Evolutionary conservation across 2,888 invertebrate species (phyloP).

Genomic region (Phaedon cochleariae): DNA sequence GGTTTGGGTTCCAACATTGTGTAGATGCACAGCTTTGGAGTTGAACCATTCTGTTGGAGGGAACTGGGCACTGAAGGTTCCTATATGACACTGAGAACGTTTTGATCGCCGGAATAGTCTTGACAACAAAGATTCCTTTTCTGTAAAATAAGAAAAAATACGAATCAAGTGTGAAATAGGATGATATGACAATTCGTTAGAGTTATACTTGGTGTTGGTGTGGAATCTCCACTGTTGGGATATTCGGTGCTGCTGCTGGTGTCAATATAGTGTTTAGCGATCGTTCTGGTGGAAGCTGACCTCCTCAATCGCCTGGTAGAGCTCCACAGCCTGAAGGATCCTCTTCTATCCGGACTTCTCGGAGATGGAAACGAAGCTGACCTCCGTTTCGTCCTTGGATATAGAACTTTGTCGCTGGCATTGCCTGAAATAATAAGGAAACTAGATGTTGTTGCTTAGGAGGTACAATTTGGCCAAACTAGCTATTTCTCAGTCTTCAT

Average conservation of each 20-base stretch:
- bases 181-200: background rate
- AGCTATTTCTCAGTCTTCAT: background rate
- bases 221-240: conserved; percentile 70
- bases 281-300: conserved; percentile 69
- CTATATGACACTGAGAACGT: conserved; percentile 75
- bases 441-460: too few relatives aligned
- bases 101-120: conserved; percentile 84
- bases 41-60: conserved; percentile 95
- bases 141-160: conserved; percentile 64
- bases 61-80: conserved; percentile 90
- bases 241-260: conserved; percentile 81
- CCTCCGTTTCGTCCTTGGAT: conserved; percentile 77
- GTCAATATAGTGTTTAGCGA: conserved; percentile 61
- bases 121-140: conserved; percentile 87
- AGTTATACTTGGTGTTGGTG: conserved; percentile 74
- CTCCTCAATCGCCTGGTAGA: conserved; percentile 74
- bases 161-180: background rate
- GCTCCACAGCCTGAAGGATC: conserved; percentile 74
- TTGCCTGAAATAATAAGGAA: conserved; percentile 70
- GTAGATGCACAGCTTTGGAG: conserved; percentile 85
- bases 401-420: conserved; percentile 86
- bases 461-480: too few relatives aligned
- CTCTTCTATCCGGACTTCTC: conserved; percentile 75
- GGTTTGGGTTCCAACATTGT: conserved; percentile 90
- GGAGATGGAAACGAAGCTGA: conserved; percentile 79